phyloP scores from a whole-genome alignment of 2,797 vertebrate species.

The Paramormyrops hopkinsi region DNA sequence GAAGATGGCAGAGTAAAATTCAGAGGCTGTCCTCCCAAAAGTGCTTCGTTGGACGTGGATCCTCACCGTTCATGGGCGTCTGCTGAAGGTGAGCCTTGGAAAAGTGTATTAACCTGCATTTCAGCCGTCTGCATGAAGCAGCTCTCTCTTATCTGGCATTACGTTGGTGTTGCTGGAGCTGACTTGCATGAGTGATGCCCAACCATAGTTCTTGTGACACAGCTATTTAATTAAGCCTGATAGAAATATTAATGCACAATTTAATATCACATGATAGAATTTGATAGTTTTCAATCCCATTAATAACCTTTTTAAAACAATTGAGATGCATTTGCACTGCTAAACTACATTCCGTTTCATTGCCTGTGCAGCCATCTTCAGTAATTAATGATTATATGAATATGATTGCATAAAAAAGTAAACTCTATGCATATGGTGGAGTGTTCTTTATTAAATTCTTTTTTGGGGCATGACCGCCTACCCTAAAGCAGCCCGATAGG shows the following conservation, averaged over 20 bases:
- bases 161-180: not conserved
- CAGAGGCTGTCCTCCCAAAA: constrained; percentile 58
- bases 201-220: not conserved
- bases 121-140: not conserved
- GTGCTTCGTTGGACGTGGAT: constrained; percentile 57
- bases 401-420: not conserved
- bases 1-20: constrained; percentile 51
- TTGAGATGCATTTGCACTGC: not conserved
- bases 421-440: not conserved
- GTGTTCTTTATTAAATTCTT: not conserved
- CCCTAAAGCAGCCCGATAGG: not conserved
- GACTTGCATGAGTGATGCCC: not conserved
- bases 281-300: not conserved
- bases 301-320: not conserved
- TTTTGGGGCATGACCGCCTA: too few relatives aligned
- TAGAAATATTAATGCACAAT: not conserved
- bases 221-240: not conserved
- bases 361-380: not conserved
- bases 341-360: not conserved
- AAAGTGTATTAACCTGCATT: not conserved
- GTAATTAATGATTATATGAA: not conserved
- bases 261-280: not conserved
- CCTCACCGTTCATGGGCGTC: constrained; percentile 58
- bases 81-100: constrained; percentile 60
- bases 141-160: not conserved